Conservation (phyloP, 2,113 vertebrate genomes). For the Hippolais icterina region DNA sequence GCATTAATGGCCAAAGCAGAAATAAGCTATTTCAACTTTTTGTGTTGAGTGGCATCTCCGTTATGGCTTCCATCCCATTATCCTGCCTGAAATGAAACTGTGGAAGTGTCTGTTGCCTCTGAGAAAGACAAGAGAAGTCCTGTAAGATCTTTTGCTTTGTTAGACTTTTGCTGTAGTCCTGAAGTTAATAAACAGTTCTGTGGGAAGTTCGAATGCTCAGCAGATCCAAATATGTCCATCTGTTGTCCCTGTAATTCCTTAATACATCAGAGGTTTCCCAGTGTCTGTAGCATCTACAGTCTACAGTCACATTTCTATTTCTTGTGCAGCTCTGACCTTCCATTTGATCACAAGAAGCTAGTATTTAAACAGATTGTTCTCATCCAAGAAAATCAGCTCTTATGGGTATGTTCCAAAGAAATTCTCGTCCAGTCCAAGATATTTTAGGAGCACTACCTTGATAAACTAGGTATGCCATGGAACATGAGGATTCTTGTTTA, state of each 20-base stretch:
- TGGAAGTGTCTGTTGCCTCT: neutral
- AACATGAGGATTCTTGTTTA: neutral
- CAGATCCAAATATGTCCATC: conserved; percentile 49
- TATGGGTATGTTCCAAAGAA: neutral
- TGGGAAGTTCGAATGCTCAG: neutral
- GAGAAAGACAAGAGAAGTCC: neutral
- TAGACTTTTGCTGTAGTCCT: neutral
- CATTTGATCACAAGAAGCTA: neutral
- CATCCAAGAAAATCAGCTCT: neutral
- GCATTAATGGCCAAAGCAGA: neutral
- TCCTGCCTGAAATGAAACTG: neutral
- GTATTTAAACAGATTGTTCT: neutral
- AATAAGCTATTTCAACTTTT: neutral
- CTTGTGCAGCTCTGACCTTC: neutral
- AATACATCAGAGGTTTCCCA: conserved; percentile 51
- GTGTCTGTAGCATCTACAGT: conserved; percentile 49
- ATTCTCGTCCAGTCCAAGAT: neutral
- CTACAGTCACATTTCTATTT: conserved; percentile 46
- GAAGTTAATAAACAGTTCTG: conserved; percentile 39
- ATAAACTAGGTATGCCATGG: neutral
- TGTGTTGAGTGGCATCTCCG: neutral
- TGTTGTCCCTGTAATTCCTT: conserved; percentile 45
- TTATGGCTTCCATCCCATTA: neutral
- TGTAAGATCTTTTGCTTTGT: neutral
- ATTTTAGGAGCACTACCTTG: neutral